phyloP scores from a whole-genome alignment of 2,888 invertebrate species.

The Boloria euphrosyne region DNA sequence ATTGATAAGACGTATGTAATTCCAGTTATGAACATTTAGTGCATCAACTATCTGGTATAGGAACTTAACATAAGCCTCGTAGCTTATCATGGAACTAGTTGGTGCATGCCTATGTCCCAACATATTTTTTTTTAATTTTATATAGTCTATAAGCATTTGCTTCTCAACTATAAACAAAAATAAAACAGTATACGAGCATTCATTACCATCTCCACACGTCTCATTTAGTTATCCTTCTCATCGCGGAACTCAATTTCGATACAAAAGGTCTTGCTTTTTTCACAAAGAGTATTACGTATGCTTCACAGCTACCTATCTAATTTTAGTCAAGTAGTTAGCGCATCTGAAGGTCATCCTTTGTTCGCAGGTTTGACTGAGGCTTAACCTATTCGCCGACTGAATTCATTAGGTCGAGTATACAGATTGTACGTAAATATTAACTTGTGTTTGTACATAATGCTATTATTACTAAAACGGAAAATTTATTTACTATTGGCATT shows the following conservation, averaged over 20 bases:
- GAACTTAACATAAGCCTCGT: too few relatives aligned
- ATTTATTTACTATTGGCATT: too few relatives aligned
- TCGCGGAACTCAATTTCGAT: constrained; percentile 23
- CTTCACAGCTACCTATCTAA: constrained; percentile 56
- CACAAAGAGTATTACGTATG: constrained; percentile 62
- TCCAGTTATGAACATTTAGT: too few relatives aligned
- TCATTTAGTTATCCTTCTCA: constrained; percentile 8
- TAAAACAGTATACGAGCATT: constrained; percentile 2
- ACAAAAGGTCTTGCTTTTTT: constrained; percentile 38
- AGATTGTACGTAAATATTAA: constrained; percentile 10
- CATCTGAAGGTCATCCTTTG: constrained; percentile 70
- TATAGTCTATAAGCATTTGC: too few relatives aligned
- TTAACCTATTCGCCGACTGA: constrained; percentile 27
- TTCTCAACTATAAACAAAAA: neutral
- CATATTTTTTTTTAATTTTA: too few relatives aligned
- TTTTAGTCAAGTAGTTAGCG: constrained; percentile 63
- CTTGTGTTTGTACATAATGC: neutral
- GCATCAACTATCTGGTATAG: too few relatives aligned
- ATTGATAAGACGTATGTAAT: too few relatives aligned
- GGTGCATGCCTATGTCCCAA: too few relatives aligned
- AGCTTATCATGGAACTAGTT: too few relatives aligned
- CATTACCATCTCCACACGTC: neutral
- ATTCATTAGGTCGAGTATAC: constrained; percentile 8
- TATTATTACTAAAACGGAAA: too few relatives aligned
- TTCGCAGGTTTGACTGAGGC: constrained; percentile 40